A percentile compares a stretch with the other conserved stretches of the same genome.
These are phyloP conservation scores for Argentina silus DNA, from an alignment of 2,797 vertebrate species.

Conservation along the genomic window DNA sequence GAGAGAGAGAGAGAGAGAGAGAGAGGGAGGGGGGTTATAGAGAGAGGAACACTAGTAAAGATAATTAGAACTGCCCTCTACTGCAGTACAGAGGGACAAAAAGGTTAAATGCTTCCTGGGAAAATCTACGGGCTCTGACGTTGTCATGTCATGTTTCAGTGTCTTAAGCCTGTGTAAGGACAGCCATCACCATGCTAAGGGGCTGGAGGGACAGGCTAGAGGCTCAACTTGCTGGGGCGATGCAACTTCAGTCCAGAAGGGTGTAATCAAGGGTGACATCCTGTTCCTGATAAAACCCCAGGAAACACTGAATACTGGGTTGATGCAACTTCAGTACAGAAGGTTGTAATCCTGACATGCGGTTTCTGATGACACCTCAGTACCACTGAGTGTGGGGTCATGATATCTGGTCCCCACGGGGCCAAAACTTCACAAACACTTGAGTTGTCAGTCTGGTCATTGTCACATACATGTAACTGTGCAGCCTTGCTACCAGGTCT, in stretches of 20 bases:
- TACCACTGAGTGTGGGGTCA: no score
- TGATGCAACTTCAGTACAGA: no score
- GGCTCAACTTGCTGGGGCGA: background rate
- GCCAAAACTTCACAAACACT: no score
- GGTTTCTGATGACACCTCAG: no score
- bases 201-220: background rate
- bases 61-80: no score
- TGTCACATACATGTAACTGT: no score
- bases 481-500: no score
- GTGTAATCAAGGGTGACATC: background rate
- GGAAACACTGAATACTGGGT: background rate
- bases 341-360: no score
- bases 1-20: constrained; percentile 6
- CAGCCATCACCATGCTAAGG: background rate
- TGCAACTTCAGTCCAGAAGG: background rate
- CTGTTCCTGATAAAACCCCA: background rate
- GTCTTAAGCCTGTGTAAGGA: no score
- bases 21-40: constrained; percentile 17
- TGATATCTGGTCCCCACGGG: no score
- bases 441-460: no score
- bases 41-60: constrained; percentile 42
- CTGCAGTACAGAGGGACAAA: no score
- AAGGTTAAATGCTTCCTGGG: constrained; percentile 41
- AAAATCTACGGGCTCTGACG: constrained; percentile 1
- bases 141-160: background rate